Evolutionary conservation across 2,888 invertebrate species (phyloP).

Genomic region (Agrotis exclamationis): DNA sequence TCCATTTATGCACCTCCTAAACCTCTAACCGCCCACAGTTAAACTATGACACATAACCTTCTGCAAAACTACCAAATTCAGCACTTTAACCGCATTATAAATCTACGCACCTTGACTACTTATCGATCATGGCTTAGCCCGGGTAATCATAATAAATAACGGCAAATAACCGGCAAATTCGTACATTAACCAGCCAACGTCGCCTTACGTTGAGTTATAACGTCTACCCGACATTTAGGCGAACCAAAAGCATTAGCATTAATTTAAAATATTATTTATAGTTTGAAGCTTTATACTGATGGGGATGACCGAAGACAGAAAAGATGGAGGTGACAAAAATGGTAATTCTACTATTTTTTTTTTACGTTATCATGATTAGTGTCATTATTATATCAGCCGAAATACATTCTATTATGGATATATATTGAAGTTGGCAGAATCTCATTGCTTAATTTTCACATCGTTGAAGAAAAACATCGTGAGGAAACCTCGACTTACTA

Average conservation of each 20-base stretch:
- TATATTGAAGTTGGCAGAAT: too few relatives aligned
- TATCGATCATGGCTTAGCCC: constrained; percentile 82
- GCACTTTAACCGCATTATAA: constrained; percentile 30
- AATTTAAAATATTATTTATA: constrained; percentile 91
- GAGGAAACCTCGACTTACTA: too few relatives aligned
- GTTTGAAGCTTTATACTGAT: constrained; percentile 79
- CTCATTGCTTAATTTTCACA: too few relatives aligned
- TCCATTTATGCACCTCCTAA: background rate
- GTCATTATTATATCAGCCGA: too few relatives aligned
- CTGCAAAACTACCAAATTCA: constrained; percentile 36
- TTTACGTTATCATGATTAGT: background rate
- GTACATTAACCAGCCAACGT: constrained; percentile 84
- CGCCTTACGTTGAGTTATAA: constrained; percentile 86
- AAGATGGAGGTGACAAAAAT: constrained; percentile 63
- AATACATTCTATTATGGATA: too few relatives aligned
- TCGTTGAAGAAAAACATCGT: too few relatives aligned
- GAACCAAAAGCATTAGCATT: constrained; percentile 89
- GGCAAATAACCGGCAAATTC: constrained; percentile 76
- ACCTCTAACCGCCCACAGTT: background rate
- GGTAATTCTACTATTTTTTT: background rate
- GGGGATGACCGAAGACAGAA: constrained; percentile 63
- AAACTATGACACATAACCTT: constrained; percentile 19
- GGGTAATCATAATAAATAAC: constrained; percentile 88
- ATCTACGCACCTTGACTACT: constrained; percentile 62
- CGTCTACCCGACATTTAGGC: constrained; percentile 86